phyloP scores from a whole-genome alignment of 2,888 invertebrate species.

The Cremastobaeus sp. region DNA sequence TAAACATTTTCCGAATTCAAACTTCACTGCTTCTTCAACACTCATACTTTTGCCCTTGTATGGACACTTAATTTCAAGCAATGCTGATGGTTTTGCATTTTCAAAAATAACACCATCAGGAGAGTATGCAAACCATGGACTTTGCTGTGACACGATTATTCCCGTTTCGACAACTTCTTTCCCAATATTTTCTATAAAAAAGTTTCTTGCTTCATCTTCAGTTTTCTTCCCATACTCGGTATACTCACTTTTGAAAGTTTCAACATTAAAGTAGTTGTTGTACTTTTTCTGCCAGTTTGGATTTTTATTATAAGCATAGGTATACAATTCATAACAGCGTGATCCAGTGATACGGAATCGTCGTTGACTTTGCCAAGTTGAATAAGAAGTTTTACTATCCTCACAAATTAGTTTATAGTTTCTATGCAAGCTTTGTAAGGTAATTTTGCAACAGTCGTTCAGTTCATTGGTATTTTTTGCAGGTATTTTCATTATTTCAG shows the following conservation, averaged over 20 bases:
- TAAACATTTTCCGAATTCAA: constrained; percentile 44
- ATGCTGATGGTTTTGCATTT: constrained; percentile 52
- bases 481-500: neutral
- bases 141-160: constrained; percentile 56
- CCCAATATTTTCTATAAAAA: constrained; percentile 28
- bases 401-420: constrained; percentile 41
- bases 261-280: constrained; percentile 27
- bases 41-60: constrained; percentile 55
- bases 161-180: constrained; percentile 59
- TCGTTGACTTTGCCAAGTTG: constrained; percentile 52
- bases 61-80: constrained; percentile 67
- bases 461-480: neutral
- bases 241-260: too few species aligned
- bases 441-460: constrained; percentile 37
- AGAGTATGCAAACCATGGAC: constrained; percentile 63
- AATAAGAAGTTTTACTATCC: constrained; percentile 22
- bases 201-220: constrained; percentile 53
- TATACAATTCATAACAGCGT: constrained; percentile 61
- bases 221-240: constrained; percentile 57
- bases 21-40: constrained; percentile 28
- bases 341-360: constrained; percentile 58
- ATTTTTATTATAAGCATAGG: constrained; percentile 61
- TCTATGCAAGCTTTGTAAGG: constrained; percentile 13
- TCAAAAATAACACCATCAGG: constrained; percentile 64
- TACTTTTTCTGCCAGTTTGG: constrained; percentile 61